phyloP scores from a whole-genome alignment of 2,113 vertebrate genomes.

The Eurystomus gularis region DNA sequence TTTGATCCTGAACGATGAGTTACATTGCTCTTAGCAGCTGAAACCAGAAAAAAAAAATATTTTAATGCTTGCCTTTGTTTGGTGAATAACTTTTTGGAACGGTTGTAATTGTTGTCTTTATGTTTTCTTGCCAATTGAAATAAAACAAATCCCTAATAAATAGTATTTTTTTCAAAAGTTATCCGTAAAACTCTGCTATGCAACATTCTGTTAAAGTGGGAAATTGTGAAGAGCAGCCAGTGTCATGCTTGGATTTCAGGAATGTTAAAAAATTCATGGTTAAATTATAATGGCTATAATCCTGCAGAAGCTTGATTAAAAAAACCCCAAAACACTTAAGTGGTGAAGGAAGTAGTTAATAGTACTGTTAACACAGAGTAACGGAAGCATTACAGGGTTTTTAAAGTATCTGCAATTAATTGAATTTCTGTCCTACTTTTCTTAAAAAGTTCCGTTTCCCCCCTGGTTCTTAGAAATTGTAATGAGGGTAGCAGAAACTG shows the following conservation, averaged over 20 bases:
- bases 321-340: neutral
- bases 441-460: neutral
- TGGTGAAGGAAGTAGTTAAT: neutral
- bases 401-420: neutral
- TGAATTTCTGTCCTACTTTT: neutral
- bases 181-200: neutral
- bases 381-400: neutral
- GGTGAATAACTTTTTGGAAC: neutral
- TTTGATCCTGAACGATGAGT: conserved; percentile 51
- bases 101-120: conserved; percentile 23
- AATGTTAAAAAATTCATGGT: neutral
- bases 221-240: neutral
- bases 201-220: neutral
- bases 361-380: neutral
- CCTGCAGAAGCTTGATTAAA: neutral
- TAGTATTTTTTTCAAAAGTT: neutral
- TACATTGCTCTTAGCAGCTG: conserved; percentile 43
- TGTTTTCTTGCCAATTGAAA: conserved; percentile 37
- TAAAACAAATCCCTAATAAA: conserved; percentile 32
- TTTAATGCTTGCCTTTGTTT: conserved; percentile 57
- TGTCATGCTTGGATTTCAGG: neutral
- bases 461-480: neutral
- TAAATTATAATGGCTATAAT: neutral
- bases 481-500: neutral
- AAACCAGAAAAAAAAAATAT: conserved; percentile 42